Evolutionary conservation across 2,797 vertebrate species (phyloP).

Genomic region (Tokudaia tokunoshimensis): DNA sequence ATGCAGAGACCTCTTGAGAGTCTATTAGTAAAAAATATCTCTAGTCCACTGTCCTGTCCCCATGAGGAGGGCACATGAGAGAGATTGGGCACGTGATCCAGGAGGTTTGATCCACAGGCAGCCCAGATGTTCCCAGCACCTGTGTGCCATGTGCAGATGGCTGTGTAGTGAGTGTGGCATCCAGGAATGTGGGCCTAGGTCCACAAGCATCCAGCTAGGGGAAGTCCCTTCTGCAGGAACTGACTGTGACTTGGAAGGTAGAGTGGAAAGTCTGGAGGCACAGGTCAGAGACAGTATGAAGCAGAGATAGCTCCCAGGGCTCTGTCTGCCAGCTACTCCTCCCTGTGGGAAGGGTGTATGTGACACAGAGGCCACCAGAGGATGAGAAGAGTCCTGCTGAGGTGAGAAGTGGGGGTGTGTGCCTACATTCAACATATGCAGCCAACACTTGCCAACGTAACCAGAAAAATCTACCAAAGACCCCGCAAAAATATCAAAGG

Average conservation of each 20-base stretch:
- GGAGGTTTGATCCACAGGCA: slow-evolving; percentile 40
- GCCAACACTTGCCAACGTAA: background rate
- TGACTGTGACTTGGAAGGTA: background rate
- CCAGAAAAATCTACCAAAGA: background rate
- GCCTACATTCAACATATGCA: rapidly evolving
- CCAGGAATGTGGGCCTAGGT: background rate
- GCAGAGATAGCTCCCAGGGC: background rate
- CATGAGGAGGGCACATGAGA: background rate
- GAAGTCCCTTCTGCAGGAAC: background rate
- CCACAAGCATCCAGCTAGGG: slow-evolving; percentile 13
- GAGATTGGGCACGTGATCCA: slow-evolving; percentile 33
- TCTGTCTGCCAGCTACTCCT: background rate
- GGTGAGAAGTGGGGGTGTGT: rapidly evolving
- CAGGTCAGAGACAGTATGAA: background rate
- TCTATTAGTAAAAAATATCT: slow-evolving; percentile 36
- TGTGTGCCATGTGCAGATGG: background rate
- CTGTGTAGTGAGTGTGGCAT: background rate
- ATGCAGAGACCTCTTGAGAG: slow-evolving; percentile 45
- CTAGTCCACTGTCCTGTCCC: background rate
- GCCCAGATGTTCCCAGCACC: slow-evolving; percentile 50
- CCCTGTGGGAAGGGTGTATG: rapidly evolving
- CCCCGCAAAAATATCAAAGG: background rate
- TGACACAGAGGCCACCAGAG: background rate
- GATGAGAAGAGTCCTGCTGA: background rate
- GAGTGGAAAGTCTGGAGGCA: slow-evolving; percentile 45